Evolutionary conservation across 2,888 invertebrate genomes (phyloP).

Genomic region (Tholera decimalis): DNA sequence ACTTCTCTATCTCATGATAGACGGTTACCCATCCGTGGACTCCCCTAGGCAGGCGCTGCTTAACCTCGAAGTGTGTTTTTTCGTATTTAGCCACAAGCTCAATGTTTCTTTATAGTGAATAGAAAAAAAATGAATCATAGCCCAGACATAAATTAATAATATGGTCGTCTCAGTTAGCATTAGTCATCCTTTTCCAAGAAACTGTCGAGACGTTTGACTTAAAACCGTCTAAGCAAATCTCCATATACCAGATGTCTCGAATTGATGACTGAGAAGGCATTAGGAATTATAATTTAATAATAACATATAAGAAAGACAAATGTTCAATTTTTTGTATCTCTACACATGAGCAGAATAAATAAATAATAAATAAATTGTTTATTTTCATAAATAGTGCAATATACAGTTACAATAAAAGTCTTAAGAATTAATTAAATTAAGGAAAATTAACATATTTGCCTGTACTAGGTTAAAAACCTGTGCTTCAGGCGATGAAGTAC

Average conservation of each 20-base stretch:
- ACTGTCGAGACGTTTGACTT: slow-evolving; percentile 16
- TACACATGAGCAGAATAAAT: neutral
- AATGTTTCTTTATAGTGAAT: neutral
- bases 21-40: too few species aligned
- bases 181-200: slow-evolving; percentile 50
- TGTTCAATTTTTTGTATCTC: neutral
- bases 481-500: too few species aligned
- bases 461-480: too few species aligned
- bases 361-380: too few species aligned
- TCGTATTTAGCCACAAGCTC: too few species aligned
- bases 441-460: too few species aligned
- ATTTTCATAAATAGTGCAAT: too few species aligned
- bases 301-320: slow-evolving; percentile 6
- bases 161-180: slow-evolving; percentile 4
- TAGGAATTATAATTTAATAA: neutral
- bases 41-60: too few species aligned
- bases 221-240: slow-evolving; percentile 39
- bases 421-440: too few species aligned
- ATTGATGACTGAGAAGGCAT: slow-evolving; percentile 5
- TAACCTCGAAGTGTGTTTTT: too few species aligned
- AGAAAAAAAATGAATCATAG: slow-evolving; percentile 28
- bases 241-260: slow-evolving; percentile 28
- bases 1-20: too few species aligned
- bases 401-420: too few species aligned
- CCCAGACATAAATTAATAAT: slow-evolving; percentile 18